phyloP scores from a whole-genome alignment of 2,113 vertebrate genomes.

The Ramphastos sulfuratus region DNA sequence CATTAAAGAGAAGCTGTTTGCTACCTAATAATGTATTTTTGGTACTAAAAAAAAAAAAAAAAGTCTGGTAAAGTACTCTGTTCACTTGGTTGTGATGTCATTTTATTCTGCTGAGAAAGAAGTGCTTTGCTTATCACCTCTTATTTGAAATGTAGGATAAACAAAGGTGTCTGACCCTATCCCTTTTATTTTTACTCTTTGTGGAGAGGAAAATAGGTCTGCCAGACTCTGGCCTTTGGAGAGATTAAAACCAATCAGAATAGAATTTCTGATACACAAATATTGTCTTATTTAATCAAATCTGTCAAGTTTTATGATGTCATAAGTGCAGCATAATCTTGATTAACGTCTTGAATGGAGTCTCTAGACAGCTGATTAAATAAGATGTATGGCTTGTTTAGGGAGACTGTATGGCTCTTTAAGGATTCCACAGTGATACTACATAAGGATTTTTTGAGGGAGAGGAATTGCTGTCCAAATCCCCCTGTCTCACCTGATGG shows the following conservation, averaged over 20 bases:
- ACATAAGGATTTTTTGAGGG: background rate
- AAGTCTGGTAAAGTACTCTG: background rate
- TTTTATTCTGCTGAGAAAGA: background rate
- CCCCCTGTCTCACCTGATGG: background rate
- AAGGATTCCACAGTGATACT: background rate
- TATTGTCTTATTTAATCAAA: constrained; percentile 18
- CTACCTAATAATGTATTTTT: background rate
- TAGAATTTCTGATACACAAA: constrained; percentile 3
- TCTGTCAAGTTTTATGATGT: constrained; percentile 26
- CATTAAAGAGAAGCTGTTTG: constrained; percentile 11
- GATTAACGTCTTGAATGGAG: constrained; percentile 13
- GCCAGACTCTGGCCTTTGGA: background rate
- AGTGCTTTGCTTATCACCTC: background rate
- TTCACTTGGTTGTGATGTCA: background rate
- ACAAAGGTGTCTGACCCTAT: background rate
- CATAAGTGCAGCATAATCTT: constrained; percentile 1
- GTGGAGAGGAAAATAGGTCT: background rate
- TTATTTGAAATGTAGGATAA: background rate
- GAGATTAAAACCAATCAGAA: background rate
- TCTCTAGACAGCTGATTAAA: constrained; percentile 33
- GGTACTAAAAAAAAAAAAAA: background rate
- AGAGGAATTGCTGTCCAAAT: background rate
- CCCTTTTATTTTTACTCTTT: background rate
- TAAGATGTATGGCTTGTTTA: background rate
- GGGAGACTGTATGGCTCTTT: background rate